These are phyloP conservation scores for Doryteuthis pealeii DNA, from an alignment of 1,140 invertebrate species.

Conservation along the genomic window DNA sequence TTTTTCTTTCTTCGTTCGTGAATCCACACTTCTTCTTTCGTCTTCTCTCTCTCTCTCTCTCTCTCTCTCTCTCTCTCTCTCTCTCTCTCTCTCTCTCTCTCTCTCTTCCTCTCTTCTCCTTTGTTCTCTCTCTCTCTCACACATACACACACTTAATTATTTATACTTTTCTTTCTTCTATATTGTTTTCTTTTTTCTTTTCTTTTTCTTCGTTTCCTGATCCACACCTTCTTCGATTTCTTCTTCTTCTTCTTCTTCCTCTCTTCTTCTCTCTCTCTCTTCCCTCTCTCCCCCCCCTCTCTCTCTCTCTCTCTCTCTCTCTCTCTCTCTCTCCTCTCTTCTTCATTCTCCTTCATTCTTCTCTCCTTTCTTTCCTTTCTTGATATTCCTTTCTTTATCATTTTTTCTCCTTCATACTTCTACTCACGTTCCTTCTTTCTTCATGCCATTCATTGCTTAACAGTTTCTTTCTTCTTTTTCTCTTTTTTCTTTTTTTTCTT, in stretches of 20 bases:
- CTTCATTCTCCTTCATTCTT: not conserved
- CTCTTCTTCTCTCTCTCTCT: not conserved
- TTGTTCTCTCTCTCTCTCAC: no score
- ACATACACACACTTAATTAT: no score
- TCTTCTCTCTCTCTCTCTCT: no score
- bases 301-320: not conserved
- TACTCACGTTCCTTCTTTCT: not conserved
- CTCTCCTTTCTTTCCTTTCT: not conserved
- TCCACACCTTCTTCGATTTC: not conserved
- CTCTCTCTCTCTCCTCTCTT: not conserved
- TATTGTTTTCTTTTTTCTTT: no score
- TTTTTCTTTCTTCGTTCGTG: no score
- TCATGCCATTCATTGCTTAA: not conserved
- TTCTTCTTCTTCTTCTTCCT: not conserved
- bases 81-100: no score
- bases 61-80: no score
- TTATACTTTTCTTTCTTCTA: no score
- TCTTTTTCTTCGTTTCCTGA: not conserved
- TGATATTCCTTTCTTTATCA: not conserved
- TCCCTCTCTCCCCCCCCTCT: not conserved
- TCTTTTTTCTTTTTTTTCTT: not conserved
- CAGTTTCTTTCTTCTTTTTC: not conserved
- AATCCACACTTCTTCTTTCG: no score
- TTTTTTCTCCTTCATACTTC: not conserved
- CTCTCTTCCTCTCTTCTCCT: no score